These are phyloP conservation scores for Emydura subglobosa DNA, from an alignment of 2,113 vertebrate species.

Conservation along the genomic window DNA sequence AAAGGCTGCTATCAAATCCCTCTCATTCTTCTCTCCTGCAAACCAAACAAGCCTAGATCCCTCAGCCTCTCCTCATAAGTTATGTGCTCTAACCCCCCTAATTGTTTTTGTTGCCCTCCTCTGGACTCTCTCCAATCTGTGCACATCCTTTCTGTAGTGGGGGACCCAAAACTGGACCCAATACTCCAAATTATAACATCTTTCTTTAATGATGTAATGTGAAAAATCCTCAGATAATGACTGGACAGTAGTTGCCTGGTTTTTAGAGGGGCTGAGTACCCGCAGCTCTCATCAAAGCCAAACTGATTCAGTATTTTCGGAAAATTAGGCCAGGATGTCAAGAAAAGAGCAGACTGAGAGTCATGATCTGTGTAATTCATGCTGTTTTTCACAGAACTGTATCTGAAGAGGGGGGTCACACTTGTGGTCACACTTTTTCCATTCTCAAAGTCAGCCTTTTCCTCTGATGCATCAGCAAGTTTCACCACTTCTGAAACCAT, in stretches of 20 bases:
- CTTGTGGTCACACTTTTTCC: slow-evolving; percentile 9
- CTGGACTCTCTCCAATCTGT: no score
- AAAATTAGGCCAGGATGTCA: neutral
- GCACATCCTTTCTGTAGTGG: no score
- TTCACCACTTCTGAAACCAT: slow-evolving; percentile 24
- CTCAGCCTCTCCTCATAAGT: no score
- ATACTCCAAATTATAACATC: neutral
- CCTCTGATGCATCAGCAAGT: slow-evolving; percentile 9
- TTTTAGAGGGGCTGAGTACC: slow-evolving; percentile 5
- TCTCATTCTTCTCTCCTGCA: no score
- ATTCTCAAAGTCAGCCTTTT: slow-evolving; percentile 10
- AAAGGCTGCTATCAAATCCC: no score
- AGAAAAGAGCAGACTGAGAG: slow-evolving; percentile 12
- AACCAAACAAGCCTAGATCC: no score
- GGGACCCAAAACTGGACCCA: no score
- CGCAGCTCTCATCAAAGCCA: slow-evolving; percentile 29
- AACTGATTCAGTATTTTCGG: slow-evolving; percentile 5
- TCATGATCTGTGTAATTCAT: slow-evolving; percentile 21
- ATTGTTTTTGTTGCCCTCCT: no score
- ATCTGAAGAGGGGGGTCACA: neutral
- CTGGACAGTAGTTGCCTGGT: neutral
- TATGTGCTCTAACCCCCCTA: no score
- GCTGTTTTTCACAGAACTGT: slow-evolving; percentile 20
- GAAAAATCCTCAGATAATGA: fast-evolving
- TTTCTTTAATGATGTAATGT: neutral